Evolutionary conservation across 2,888 invertebrate genomes (phyloP).

Genomic region (Onthophagus sagittarius): DNA sequence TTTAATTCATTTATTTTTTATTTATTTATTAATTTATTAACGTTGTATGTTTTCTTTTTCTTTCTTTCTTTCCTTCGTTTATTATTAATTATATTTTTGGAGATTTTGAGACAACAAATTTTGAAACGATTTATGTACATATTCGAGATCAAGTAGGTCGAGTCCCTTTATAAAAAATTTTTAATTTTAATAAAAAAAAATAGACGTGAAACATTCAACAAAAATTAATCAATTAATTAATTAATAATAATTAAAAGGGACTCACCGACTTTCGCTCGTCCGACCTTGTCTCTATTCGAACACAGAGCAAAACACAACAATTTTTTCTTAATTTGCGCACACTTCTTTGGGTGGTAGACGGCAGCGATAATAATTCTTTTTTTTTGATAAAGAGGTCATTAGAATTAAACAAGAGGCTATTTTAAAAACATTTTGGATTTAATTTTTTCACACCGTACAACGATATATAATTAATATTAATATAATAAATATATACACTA

Average conservation of each 20-base stretch:
- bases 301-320: slow-evolving; percentile 19
- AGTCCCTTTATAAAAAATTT: not conserved
- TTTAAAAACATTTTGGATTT: slow-evolving; percentile 47
- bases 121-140: not conserved
- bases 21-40: not conserved
- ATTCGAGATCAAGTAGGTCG: not conserved
- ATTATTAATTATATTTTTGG: no score
- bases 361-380: not conserved
- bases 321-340: slow-evolving; percentile 12
- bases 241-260: slow-evolving; percentile 30
- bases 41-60: not conserved
- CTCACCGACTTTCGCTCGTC: slow-evolving; percentile 30
- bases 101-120: not conserved
- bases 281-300: slow-evolving; percentile 4
- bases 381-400: slow-evolving; percentile 5
- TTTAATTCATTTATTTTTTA: not conserved
- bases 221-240: not conserved
- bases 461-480: slow-evolving; percentile 48
- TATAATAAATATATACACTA: slow-evolving; percentile 49
- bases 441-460: slow-evolving; percentile 50
- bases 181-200: not conserved
- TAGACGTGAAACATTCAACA: not conserved
- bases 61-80: no score
- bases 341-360: slow-evolving; percentile 6
- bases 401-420: slow-evolving; percentile 31